phyloP scores from a whole-genome alignment of 1,140 invertebrate genomes.

The Aphelinus certus region DNA sequence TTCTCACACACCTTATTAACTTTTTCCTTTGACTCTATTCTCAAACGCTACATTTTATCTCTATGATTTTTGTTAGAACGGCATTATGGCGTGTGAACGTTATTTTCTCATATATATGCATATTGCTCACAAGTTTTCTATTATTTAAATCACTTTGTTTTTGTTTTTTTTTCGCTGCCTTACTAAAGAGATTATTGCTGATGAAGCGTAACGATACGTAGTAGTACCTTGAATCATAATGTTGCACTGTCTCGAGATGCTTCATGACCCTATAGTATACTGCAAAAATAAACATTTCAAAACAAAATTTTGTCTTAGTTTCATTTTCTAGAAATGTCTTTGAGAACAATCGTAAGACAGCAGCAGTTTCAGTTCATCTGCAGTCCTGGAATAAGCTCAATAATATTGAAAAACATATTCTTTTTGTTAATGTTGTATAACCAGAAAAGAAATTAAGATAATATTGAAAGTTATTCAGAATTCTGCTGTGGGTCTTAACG shows the following conservation, averaged over 20 bases:
- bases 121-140: slow-evolving; percentile 8
- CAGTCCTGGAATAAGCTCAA: too few relatives aligned
- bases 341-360: too few relatives aligned
- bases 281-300: background rate
- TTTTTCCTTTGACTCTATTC: too few relatives aligned
- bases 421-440: too few relatives aligned
- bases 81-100: slow-evolving; percentile 15
- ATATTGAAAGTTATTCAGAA: too few relatives aligned
- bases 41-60: background rate
- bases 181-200: slow-evolving; percentile 7
- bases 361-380: too few relatives aligned
- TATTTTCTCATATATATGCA: slow-evolving; percentile 19
- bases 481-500: too few relatives aligned
- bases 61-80: slow-evolving; percentile 2
- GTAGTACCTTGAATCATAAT: slow-evolving; percentile 13
- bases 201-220: slow-evolving; percentile 1
- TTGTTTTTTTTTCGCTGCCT: slow-evolving; percentile 1
- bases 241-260: slow-evolving; percentile 14
- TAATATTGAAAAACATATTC: too few relatives aligned
- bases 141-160: slow-evolving; percentile 14
- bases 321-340: too few relatives aligned
- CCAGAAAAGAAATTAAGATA: too few relatives aligned
- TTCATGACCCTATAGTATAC: background rate
- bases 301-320: background rate
- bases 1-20: background rate